phyloP scores from a whole-genome alignment of 2,113 vertebrate genomes.

The Aspidoscelis tigris region DNA sequence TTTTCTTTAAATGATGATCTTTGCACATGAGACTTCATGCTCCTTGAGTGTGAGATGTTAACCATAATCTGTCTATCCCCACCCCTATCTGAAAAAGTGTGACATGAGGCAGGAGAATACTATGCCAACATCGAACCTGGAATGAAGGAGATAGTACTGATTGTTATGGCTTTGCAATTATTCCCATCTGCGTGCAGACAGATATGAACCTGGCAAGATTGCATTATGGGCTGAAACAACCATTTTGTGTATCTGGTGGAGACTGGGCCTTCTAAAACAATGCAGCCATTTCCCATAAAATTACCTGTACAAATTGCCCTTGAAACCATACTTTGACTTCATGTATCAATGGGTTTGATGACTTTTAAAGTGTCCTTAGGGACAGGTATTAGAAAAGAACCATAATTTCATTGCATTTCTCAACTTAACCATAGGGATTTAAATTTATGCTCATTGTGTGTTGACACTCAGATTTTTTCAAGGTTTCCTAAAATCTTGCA shows the following conservation, averaged over 20 bases:
- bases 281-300: background rate
- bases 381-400: background rate
- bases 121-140: background rate
- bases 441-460: background rate
- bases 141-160: background rate
- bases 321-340: background rate
- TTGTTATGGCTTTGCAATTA: background rate
- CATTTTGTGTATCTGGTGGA: background rate
- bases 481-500: background rate
- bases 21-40: background rate
- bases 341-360: background rate
- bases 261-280: background rate
- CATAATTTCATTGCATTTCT: background rate
- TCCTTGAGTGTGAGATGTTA: background rate
- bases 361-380: background rate
- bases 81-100: background rate
- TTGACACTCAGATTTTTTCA: background rate
- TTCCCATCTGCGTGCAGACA: background rate
- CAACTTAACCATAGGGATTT: background rate
- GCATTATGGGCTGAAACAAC: background rate
- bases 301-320: background rate
- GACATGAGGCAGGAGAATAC: background rate
- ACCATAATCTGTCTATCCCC: too few species aligned
- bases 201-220: background rate
- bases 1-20: background rate